phyloP scores from a whole-genome alignment of 1,140 invertebrate genomes.

The Eufriesea mexicana region DNA sequence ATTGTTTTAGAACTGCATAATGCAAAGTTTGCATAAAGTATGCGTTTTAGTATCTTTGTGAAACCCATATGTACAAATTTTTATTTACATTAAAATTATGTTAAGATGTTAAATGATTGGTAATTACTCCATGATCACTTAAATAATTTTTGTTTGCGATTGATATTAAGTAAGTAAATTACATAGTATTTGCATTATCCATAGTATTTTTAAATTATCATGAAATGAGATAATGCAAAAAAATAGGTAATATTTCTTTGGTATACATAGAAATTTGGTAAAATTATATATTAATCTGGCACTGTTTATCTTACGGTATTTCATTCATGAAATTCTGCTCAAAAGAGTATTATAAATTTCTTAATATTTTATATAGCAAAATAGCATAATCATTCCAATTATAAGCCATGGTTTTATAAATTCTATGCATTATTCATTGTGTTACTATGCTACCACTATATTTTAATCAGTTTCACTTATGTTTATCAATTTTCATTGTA shows the following conservation, averaged over 20 bases:
- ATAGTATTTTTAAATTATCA: background rate
- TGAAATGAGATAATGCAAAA: background rate
- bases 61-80: slow-evolving; percentile 52
- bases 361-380: background rate
- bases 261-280: background rate
- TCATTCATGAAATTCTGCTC: background rate
- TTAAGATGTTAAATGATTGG: background rate
- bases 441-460: background rate
- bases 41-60: slow-evolving; percentile 70
- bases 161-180: background rate
- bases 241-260: slow-evolving; percentile 20
- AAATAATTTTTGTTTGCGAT: background rate
- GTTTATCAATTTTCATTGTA: background rate
- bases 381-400: background rate
- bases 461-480: slow-evolving; percentile 9
- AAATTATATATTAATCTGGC: background rate
- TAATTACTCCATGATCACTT: background rate
- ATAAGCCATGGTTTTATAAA: background rate
- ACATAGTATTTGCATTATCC: background rate
- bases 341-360: background rate
- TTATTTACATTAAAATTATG: slow-evolving; percentile 3
- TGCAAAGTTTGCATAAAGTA: slow-evolving; percentile 72
- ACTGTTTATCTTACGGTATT: background rate
- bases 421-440: slow-evolving; percentile 10
- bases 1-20: slow-evolving; percentile 75